Base-by-base conservation (phyloP, 2,888 invertebrate species). In the Coelinius sp. region DNA sequence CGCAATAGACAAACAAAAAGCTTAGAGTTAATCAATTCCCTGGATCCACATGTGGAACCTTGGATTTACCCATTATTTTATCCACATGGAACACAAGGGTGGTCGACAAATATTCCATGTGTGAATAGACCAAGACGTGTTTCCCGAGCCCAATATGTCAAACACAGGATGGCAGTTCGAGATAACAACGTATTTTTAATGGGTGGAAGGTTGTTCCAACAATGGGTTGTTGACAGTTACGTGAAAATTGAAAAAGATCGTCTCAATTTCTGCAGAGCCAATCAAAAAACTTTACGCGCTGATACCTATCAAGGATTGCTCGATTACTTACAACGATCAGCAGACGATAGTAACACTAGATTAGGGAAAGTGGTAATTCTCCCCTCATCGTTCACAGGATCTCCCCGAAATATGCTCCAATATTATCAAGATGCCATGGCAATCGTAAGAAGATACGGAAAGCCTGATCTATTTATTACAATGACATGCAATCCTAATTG, bases 351-450 rank as follows among this genome's bases (percentile, higher is more conserved):
- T 20, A 66, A 65, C 35, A 46, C 10, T 17, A 53, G 63, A 31
- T 41, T 71, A 20, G 71, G 73, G 31, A 74, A 65, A 71, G 68
- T 73, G 7, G 46, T 73, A n/a, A 73, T 77, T 46, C 44, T 77
- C 14, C 76, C 76, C n/a, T 76, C 73, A 12, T 73, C 70, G 6
- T 77, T 77, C 49, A 49, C 68, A 46, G 75, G 73, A 25, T 76
- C 74, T 4, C 75, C 78, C 1, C 68, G 75, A 35, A 70, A 76
- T 65, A 76, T 75, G 77, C 41, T 69, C 27, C 74, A 77, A 68
- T 63, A 65, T 44, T 77, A 75, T 59, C 74, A 76, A 63, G 75
- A n/a, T n/a, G n/a, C n/a, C n/a, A n/a, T n/a, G n/a, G n/a, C n/a
- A n/a, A n/a, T n/a, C n/a, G n/a, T n/a, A n/a, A n/a, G n/a, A n/a